Evolutionary conservation across 2,797 vertebrate species (phyloP), one percentile per base, ranked within the genome.

Genomic region (Graptemys geographica): DNA sequence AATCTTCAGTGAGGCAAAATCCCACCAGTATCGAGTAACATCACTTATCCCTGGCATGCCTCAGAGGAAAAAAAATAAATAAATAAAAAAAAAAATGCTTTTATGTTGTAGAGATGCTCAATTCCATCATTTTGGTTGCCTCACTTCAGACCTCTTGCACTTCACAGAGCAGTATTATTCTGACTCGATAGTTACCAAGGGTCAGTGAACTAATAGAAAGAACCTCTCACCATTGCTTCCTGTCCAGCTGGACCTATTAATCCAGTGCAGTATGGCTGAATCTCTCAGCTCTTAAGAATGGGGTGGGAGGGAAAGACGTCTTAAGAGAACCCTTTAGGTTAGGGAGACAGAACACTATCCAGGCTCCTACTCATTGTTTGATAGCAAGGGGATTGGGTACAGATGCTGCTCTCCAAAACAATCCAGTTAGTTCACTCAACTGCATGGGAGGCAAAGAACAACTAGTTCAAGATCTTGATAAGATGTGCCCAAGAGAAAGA

Each of bases 11-110:
- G 89, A 93, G 88, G 5, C 59, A 56, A 18, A 56, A 37, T 96
- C 85, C 95, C 92, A 86, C 69, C 86, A 86, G 28, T 88, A 93
- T 80, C 85, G 55, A 87, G 81, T 72, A 86, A 65, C 55, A 69
- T n/a, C 62, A 86, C 79, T 84, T 89, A 89, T 94, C 88, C 76
- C 93, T 94, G 94, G 91, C 86, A 92, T 94, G 80, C 27, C 41
- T 94, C 90, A 80, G 56, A 86, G 16, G 16, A 18, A 25, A 55
- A 25, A 52, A n/a, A 16, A n/a, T n/a, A n/a, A n/a, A n/a, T n/a
- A n/a, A n/a, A n/a, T n/a, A 81, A 44, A 44, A 44, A 59, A 57
- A 89, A 52, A 56, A 65, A 91, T 83, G 90, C 84, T 92, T 94
- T 88, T 90, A 62, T 94, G 78, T 89, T 88, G 76, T 91, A 87